Conservation (phyloP, 2,113 vertebrate genomes). For the Neogale vison region DNA sequence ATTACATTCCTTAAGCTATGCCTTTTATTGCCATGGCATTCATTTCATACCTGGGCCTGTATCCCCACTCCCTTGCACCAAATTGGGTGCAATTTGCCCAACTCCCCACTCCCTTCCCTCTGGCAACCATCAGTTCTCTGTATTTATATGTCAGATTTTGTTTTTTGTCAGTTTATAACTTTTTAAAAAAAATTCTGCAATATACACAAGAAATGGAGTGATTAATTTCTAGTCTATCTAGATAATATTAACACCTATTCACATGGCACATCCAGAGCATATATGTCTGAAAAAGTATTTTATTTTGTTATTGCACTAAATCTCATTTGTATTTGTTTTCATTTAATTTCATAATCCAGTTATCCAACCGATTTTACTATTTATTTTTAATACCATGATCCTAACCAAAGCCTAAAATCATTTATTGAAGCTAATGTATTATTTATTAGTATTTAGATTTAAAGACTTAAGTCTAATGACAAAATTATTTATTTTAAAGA, state of each 20-base stretch:
- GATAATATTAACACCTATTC: background rate
- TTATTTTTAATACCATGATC: background rate
- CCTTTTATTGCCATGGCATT: background rate
- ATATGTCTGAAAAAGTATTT: background rate
- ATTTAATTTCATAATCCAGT: background rate
- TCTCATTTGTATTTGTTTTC: slow-evolving; percentile 14
- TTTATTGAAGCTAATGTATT: background rate
- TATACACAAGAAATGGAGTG: background rate
- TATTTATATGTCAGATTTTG: background rate
- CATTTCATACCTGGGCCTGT: background rate
- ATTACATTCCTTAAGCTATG: background rate
- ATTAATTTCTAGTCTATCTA: background rate
- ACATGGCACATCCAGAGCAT: background rate
- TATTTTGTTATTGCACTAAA: background rate
- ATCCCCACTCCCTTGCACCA: background rate
- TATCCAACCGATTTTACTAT: background rate
- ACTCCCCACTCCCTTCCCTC: background rate
- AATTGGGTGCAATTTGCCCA: background rate
- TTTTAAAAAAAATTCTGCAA: background rate
- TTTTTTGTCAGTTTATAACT: background rate
- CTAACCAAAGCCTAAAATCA: background rate
- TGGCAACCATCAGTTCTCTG: background rate
- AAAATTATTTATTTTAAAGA: slow-evolving; percentile 2
- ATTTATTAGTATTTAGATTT: background rate
- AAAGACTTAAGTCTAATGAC: background rate